Evolutionary conservation across 2,797 vertebrate species (phyloP).

Genomic region (Agapornis canus): DNA sequence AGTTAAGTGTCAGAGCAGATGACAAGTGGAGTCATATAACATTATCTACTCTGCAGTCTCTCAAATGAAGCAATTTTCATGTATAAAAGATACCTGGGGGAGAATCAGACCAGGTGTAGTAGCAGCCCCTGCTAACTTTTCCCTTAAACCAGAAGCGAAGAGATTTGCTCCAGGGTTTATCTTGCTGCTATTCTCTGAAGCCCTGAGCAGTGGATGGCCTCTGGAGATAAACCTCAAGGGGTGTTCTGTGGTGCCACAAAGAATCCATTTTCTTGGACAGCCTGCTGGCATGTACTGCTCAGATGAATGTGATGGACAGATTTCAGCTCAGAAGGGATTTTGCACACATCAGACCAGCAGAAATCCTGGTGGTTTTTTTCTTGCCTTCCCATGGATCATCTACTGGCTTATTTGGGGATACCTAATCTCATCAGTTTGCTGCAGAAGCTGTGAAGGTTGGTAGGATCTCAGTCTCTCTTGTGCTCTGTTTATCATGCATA

Average conservation of each 20-base stretch:
- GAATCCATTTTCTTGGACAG: not conserved
- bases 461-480: not conserved
- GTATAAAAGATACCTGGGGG: not conserved
- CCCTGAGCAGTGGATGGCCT: not conserved
- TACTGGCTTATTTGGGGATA: not conserved
- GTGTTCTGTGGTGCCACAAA: not conserved
- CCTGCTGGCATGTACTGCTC: not conserved
- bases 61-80: not conserved
- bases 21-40: not conserved
- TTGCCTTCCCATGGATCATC: not conserved
- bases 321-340: not conserved
- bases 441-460: not conserved
- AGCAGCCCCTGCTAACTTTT: not conserved
- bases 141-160: not conserved
- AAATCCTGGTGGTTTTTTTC: not conserved
- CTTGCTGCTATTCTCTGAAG: not conserved
- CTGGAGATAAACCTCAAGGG: not conserved
- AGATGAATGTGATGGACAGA: not conserved
- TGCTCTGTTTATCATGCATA: rapidly evolving
- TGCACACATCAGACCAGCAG: not conserved
- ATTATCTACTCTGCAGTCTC: not conserved
- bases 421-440: not conserved
- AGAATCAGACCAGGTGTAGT: not conserved
- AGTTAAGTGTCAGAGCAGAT: not conserved
- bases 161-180: not conserved